Base-by-base conservation (phyloP, 2,797 vertebrate genomes). In the Microctenopoma lineatum region DNA sequence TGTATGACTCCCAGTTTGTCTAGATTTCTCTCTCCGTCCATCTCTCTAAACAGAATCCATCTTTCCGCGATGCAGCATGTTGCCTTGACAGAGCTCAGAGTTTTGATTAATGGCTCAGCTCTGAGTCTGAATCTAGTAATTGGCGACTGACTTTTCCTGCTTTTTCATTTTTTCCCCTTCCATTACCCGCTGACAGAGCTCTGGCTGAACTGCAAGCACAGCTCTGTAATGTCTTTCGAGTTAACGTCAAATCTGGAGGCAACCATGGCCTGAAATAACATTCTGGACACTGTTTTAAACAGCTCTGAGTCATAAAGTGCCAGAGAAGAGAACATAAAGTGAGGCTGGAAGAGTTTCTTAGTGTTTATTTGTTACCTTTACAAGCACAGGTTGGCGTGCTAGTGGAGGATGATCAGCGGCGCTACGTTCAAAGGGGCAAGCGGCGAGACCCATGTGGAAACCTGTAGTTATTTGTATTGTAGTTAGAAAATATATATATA, bases 31-130 rank as follows among this genome's bases (percentile, higher is more conserved):
- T 16, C 44, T 75, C 61, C 53, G 39, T 70, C 46, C 25, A 15
- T 71, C 71, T 46, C 3, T 36, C 42, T 14, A 34, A 29, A 36
- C 36, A 45, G 32, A 25, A 42, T 59, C 54, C 46, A 14, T 78
- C 59, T 51, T 16, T 74, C 57, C 51, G 36, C 21, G 27, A 46
- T 26, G 51, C 54, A 58, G 41, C 70, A 57, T 63, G 78, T 77
- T 75, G 69, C 67, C 84, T 63, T 39, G 72, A 73, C 84, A 75
- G 64, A 79, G 76, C 80, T 80, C 73, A 32, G 27, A 71, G 64
- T 84, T 89, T 81, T 92, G 90, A 92, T 90, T 87, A 90, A 92
- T 84, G 85, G 75, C 73, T 72, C 59, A 72, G 81, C 75, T 80
- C 70, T 80, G 87, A 88, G 77, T 91, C 83, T 86, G 70, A 82